Percentiles rank a stretch among this genome's conserved stretches.
phyloP scores from a whole-genome alignment of 2,797 vertebrate species.

The Aeoliscus strigatus region DNA sequence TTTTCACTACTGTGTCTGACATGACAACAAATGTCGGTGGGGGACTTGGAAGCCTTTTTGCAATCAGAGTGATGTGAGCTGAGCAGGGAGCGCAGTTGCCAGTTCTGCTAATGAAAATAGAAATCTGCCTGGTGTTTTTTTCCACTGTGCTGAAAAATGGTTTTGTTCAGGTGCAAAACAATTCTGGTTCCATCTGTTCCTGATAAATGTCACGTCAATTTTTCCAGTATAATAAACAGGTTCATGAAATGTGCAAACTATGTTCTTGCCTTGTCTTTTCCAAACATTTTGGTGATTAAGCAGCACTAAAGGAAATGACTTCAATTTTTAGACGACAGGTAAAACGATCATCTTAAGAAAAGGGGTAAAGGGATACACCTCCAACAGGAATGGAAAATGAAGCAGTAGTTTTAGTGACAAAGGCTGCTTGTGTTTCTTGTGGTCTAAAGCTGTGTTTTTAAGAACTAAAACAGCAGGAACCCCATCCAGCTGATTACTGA shows the following conservation, averaged over 20 bases:
- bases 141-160: conserved; percentile 19
- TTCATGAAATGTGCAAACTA: conserved; percentile 25
- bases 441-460: too few species aligned
- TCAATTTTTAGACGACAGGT: too few species aligned
- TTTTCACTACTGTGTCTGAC: conserved; percentile 1
- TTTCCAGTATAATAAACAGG: conserved; percentile 31
- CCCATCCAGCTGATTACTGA: conserved; percentile 6
- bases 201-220: conserved; percentile 46
- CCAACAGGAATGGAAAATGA: too few species aligned
- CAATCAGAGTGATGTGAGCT: conserved; percentile 14
- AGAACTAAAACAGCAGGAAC: background rate
- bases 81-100: conserved; percentile 17
- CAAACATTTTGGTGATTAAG: conserved; percentile 39
- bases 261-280: conserved; percentile 23
- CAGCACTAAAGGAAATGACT: too few species aligned
- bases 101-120: conserved; percentile 41
- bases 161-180: conserved; percentile 45
- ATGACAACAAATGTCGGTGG: conserved; percentile 10
- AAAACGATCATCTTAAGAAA: too few species aligned
- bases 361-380: too few species aligned
- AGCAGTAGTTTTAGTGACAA: too few species aligned
- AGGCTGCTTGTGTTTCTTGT: too few species aligned
- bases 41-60: conserved; percentile 16
- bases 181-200: conserved; percentile 41
- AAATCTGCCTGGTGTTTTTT: conserved; percentile 29